phyloP scores from a whole-genome alignment of 2,113 vertebrate species.

The Lagopus leucura region DNA sequence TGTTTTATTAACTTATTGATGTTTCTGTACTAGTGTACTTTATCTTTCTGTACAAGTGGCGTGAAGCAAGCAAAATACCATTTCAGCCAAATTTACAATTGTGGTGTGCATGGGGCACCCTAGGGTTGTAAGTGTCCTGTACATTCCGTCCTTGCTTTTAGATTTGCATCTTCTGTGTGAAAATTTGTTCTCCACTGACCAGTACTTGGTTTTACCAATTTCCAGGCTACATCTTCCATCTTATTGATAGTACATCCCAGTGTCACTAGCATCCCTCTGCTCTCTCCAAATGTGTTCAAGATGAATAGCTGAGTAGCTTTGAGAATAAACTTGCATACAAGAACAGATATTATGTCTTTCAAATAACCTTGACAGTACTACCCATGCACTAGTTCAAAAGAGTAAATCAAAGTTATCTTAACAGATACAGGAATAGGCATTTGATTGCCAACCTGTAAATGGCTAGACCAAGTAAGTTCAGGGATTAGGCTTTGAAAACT shows the following conservation, averaged over 20 bases:
- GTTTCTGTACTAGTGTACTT: neutral
- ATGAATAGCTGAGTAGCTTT: neutral
- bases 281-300: neutral
- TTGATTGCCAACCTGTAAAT: neutral
- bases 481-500: neutral
- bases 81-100: neutral
- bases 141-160: neutral
- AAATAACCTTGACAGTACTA: neutral
- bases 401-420: neutral
- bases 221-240: neutral
- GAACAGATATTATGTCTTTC: neutral
- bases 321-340: neutral
- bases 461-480: neutral
- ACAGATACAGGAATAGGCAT: neutral
- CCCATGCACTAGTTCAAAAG: neutral
- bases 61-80: neutral
- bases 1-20: neutral
- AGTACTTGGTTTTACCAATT: neutral
- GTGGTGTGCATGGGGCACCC: rapidly evolving
- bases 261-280: neutral
- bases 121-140: neutral
- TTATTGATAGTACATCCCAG: neutral
- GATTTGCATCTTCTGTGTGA: neutral
- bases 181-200: neutral
- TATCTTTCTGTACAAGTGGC: neutral